These are phyloP conservation scores for Drosophila pruinosa DNA, from an alignment of 1,140 invertebrate genomes.

Conservation along the genomic window DNA sequence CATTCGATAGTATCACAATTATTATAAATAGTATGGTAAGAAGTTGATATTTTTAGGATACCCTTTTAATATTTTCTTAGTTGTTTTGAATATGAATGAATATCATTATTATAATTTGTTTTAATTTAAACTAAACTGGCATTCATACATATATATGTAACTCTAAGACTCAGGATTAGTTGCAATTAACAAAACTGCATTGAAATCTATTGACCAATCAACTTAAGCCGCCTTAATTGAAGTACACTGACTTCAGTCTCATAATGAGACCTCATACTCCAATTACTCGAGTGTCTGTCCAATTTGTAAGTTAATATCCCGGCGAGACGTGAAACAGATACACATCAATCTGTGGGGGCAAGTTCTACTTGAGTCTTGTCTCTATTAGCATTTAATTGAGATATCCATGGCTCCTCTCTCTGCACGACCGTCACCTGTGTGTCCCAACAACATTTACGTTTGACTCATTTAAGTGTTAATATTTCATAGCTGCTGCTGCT, in stretches of 20 bases:
- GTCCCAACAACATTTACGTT: neutral
- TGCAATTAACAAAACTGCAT: neutral
- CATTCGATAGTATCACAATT: no score
- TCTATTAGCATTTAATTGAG: constrained; percentile 46
- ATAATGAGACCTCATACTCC: neutral
- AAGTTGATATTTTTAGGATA: no score
- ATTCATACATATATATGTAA: no score
- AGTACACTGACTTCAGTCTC: neutral
- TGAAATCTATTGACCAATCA: neutral
- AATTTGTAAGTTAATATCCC: constrained; percentile 29
- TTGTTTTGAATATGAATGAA: neutral
- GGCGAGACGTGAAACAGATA: neutral
- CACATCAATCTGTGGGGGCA: constrained; percentile 11
- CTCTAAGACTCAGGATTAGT: no score
- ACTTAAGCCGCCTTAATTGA: neutral
- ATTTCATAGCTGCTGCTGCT: constrained; percentile 19
- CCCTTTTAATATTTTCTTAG: neutral
- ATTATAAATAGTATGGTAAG: no score
- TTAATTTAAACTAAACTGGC: no score
- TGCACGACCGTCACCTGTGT: neutral
- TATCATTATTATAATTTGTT: neutral
- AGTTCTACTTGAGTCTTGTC: constrained; percentile 4
- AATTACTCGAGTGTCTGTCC: constrained; percentile 9
- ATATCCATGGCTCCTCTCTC: neutral
- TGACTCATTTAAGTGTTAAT: constrained; percentile 39